A percentile compares a stretch with the other conserved stretches of the same genome.
Conservation (phyloP, 2,888 invertebrate species). For the Loripinus fragilis region DNA sequence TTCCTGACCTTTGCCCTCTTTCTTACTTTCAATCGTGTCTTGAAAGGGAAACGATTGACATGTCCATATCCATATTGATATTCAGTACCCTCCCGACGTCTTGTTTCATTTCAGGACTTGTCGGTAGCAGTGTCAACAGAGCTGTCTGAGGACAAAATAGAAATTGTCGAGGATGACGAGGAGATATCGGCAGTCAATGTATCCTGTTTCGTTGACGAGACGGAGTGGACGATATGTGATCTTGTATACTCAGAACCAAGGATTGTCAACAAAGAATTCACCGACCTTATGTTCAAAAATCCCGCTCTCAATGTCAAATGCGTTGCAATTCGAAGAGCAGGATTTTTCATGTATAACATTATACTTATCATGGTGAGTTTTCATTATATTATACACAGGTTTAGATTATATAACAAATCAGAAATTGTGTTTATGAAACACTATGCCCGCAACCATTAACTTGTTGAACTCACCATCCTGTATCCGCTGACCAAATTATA, state of each 20-base stretch:
- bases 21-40: too few species aligned
- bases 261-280: slow-evolving; percentile 56
- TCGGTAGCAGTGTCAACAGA: slow-evolving; percentile 80
- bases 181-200: slow-evolving; percentile 79
- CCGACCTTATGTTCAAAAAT: slow-evolving; percentile 70
- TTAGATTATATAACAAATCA: too few species aligned
- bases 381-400: too few species aligned
- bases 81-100: too few species aligned
- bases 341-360: slow-evolving; percentile 82
- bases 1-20: too few species aligned
- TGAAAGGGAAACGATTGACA: too few species aligned
- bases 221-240: slow-evolving; percentile 80
- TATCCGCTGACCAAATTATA: too few species aligned
- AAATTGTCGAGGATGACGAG: slow-evolving; percentile 78
- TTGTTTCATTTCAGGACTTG: slow-evolving; percentile 69
- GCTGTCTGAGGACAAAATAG: slow-evolving; percentile 74
- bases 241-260: slow-evolving; percentile 71
- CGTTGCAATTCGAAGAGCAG: slow-evolving; percentile 77
- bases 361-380: slow-evolving; percentile 79
- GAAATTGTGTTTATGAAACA: too few species aligned
- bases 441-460: too few species aligned
- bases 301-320: slow-evolving; percentile 78
- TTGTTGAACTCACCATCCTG: too few species aligned
- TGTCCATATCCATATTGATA: too few species aligned
- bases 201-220: slow-evolving; percentile 80